A percentile compares a stretch with the other conserved stretches of the same genome.
Evolutionary conservation across 2,888 invertebrate genomes (phyloP).

Genomic region (Melanchra persicariae): DNA sequence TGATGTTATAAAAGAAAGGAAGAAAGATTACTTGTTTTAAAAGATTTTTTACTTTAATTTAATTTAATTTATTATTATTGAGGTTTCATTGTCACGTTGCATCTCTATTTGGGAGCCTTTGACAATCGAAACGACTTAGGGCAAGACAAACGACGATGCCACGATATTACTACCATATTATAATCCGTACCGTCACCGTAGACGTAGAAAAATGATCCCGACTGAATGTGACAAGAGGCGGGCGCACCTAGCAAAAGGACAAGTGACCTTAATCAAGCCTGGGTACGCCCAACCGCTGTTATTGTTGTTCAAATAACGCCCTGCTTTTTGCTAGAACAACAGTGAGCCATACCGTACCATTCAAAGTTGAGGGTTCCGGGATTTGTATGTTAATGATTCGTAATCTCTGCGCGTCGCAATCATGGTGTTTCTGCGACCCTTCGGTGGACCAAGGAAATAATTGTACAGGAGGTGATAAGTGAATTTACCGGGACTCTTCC

Average conservation of each 20-base stretch:
- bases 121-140: background rate
- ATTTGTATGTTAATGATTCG: conserved; percentile 89
- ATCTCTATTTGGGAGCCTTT: too few species aligned
- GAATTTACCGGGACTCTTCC: conserved; percentile 26
- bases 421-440: conserved; percentile 75
- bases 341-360: conserved; percentile 81
- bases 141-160: background rate
- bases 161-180: conserved; percentile 45
- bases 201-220: conserved; percentile 73
- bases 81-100: too few species aligned
- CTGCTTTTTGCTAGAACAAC: conserved; percentile 88
- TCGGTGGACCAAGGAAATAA: conserved; percentile 65
- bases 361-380: conserved; percentile 84
- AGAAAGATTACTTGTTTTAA: too few species aligned
- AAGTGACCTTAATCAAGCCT: conserved; percentile 79
- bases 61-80: too few species aligned
- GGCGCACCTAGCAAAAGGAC: conserved; percentile 64
- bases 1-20: too few species aligned
- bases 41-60: too few species aligned
- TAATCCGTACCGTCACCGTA: conserved; percentile 42
- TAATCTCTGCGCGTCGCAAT: conserved; percentile 84
- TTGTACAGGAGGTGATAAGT: conserved; percentile 68
- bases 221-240: conserved; percentile 80
- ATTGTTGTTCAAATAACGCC: conserved; percentile 85
- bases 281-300: conserved; percentile 70